A percentile compares a stretch with the other conserved stretches of the same genome.
Conservation (phyloP, 2,797 vertebrate species). For the Ctenosaura bakeri region DNA sequence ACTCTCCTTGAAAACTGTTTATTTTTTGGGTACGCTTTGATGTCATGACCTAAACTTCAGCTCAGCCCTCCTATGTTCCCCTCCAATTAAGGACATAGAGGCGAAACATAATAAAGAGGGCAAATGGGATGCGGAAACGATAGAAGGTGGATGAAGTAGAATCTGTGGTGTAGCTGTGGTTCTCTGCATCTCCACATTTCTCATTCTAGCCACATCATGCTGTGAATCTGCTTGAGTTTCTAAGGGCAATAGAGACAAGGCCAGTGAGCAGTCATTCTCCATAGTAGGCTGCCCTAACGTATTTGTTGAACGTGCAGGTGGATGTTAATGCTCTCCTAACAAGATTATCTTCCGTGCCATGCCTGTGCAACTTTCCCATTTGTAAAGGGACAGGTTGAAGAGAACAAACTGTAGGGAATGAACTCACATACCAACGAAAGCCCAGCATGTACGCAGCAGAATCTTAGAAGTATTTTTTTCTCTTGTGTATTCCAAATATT, state of each 20-base stretch:
- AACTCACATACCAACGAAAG: not conserved
- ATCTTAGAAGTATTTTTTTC: slow-evolving; percentile 10
- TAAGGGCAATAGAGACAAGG: not conserved
- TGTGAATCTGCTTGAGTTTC: slow-evolving; percentile 27
- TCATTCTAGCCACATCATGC: not conserved
- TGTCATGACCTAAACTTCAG: slow-evolving; percentile 22
- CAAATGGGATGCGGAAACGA: slow-evolving; percentile 5
- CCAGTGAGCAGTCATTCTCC: not conserved
- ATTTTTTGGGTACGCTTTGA: slow-evolving; percentile 59
- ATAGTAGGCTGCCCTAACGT: not conserved
- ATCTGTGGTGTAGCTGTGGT: not conserved
- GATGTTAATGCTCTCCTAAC: slow-evolving; percentile 19
- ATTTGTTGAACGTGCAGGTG: not conserved
- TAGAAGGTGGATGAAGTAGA: slow-evolving; percentile 5
- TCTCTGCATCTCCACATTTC: not conserved
- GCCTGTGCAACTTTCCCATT: not conserved
- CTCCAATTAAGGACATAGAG: slow-evolving; percentile 20
- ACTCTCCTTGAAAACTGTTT: slow-evolving; percentile 57
- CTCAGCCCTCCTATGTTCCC: slow-evolving; percentile 25
- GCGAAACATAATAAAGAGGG: slow-evolving; percentile 16
- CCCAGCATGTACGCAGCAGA: not conserved
- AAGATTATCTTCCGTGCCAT: not conserved
- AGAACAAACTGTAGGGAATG: not conserved
- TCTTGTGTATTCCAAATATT: not conserved
- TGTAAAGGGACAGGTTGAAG: rapidly evolving